phyloP scores from a whole-genome alignment of 2,888 invertebrate species.

The Antheraea yamamai region DNA sequence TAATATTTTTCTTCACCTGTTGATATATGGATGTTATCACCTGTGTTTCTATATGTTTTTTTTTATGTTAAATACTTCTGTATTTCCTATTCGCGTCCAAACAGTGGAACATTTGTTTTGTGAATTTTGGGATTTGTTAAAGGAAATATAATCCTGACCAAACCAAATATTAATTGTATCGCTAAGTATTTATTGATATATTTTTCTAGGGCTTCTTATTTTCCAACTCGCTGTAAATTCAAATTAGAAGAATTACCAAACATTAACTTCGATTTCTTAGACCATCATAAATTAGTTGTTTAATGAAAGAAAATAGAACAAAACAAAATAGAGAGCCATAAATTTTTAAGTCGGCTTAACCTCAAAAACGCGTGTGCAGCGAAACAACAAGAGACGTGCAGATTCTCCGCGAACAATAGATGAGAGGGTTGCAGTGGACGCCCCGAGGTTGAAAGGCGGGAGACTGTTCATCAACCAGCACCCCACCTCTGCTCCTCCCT shows the following conservation, averaged over 20 bases:
- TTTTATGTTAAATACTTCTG: too few relatives aligned
- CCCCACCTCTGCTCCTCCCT: not conserved
- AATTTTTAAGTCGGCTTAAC: constrained; percentile 30
- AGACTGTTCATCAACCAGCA: constrained; percentile 41
- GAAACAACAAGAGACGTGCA: constrained; percentile 33
- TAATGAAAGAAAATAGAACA: not conserved
- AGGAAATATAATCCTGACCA: not conserved
- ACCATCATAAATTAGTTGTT: not conserved
- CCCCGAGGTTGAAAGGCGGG: constrained; percentile 33
- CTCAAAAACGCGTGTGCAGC: constrained; percentile 35
- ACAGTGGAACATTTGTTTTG: too few relatives aligned
- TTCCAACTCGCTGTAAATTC: not conserved
- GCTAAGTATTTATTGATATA: not conserved
- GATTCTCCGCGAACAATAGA: constrained; percentile 57
- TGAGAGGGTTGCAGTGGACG: constrained; percentile 47
- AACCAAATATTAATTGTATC: too few relatives aligned
- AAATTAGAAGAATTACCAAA: not conserved
- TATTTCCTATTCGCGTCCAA: too few relatives aligned
- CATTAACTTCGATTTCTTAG: too few relatives aligned
- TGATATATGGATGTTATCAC: too few relatives aligned
- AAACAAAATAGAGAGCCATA: constrained; percentile 22
- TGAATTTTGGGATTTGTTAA: too few relatives aligned
- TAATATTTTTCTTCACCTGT: too few relatives aligned
- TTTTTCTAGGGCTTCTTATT: not conserved
- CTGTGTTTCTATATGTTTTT: too few relatives aligned